Evolutionary conservation across 2,113 vertebrate species (phyloP).

Genomic region (Recurvirostra avosetta): DNA sequence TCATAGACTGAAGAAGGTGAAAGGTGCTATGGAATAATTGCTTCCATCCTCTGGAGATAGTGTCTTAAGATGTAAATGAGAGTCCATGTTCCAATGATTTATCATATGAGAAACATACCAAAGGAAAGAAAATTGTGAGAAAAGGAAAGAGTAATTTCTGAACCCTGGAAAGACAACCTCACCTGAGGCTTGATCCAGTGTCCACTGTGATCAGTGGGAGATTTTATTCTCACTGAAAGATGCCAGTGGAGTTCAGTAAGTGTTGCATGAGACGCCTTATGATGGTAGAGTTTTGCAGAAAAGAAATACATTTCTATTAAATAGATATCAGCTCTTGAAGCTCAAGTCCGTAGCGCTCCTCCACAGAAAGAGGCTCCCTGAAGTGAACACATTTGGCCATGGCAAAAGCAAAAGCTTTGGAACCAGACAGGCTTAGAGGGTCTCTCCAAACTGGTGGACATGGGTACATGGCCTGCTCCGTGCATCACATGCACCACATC

Average conservation of each 20-base stretch:
- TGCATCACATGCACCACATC: neutral
- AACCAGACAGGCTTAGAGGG: neutral
- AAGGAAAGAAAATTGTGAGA: neutral
- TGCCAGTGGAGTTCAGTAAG: neutral
- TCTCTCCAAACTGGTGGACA: neutral
- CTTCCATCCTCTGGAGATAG: constrained; percentile 29
- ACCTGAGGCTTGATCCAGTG: neutral
- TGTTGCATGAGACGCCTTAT: neutral
- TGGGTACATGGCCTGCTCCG: neutral
- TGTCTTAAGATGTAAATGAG: constrained; percentile 49
- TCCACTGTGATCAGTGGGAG: neutral
- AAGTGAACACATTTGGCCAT: neutral
- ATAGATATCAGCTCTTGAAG: neutral
- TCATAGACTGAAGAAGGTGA: constrained; percentile 49
- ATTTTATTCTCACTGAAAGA: neutral
- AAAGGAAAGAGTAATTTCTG: neutral
- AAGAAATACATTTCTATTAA: neutral
- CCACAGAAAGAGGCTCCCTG: neutral
- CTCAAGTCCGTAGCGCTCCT: neutral
- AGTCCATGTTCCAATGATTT: neutral
- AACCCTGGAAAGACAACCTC: neutral
- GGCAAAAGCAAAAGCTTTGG: neutral
- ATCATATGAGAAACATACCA: neutral
- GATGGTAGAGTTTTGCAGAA: neutral
- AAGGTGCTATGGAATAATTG: constrained; percentile 59